phyloP scores from a whole-genome alignment of 2,888 invertebrate genomes.

The Noctua janthina region DNA sequence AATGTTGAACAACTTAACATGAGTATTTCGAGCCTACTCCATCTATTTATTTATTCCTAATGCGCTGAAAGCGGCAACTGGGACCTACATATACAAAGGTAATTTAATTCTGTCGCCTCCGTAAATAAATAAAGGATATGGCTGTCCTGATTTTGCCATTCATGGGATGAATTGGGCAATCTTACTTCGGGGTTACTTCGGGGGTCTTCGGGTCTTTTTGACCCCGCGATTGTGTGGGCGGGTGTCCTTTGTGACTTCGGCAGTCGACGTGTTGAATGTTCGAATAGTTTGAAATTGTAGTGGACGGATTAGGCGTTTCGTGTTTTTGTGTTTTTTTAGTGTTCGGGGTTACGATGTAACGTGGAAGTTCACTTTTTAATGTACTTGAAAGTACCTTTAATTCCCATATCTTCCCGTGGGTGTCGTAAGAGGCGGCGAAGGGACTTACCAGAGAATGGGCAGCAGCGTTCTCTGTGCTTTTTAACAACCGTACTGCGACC shows the following conservation, averaged over 20 bases:
- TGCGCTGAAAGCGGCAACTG: conserved; percentile 16
- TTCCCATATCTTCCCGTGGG: too few relatives aligned
- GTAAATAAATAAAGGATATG: conserved; percentile 73
- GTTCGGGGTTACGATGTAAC: neutral
- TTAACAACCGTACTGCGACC: too few relatives aligned
- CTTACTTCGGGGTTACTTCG: conserved; percentile 66
- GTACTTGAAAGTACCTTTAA: neutral
- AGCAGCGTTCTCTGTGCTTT: too few relatives aligned
- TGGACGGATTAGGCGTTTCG: neutral
- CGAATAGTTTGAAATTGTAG: conserved; percentile 26
- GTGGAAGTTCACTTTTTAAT: neutral
- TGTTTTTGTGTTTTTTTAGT: conserved; percentile 4
- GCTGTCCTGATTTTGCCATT: conserved; percentile 75
- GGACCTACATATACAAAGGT: conserved; percentile 52
- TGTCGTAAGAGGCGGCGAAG: too few relatives aligned
- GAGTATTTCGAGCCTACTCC: neutral
- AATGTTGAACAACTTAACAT: neutral
- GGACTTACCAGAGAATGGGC: too few relatives aligned
- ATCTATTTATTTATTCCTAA: conserved; percentile 31
- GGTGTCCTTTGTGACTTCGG: conserved; percentile 61
- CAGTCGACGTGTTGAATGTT: conserved; percentile 46
- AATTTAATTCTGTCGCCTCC: conserved; percentile 71
- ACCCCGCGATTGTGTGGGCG: conserved; percentile 65
- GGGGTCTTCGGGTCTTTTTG: conserved; percentile 59
- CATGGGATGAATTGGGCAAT: conserved; percentile 78